Evolutionary conservation across 2,113 vertebrate species (phyloP).

Genomic region (Pseudonaja textilis): DNA sequence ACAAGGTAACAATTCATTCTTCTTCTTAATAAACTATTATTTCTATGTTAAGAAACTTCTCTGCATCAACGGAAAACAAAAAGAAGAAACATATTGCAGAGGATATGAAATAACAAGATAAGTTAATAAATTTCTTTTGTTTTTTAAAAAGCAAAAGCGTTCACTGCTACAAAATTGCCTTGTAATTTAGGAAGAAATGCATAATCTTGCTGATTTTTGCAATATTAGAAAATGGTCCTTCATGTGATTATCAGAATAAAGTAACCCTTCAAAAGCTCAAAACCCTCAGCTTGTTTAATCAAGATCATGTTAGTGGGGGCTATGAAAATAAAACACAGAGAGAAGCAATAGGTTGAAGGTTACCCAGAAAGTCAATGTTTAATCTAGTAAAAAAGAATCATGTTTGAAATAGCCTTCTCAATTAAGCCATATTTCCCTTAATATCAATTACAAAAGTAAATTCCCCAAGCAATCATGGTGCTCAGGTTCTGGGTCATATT

Average conservation of each 20-base stretch:
- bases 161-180: background rate
- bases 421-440: background rate
- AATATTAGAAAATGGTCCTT: background rate
- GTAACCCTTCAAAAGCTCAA: background rate
- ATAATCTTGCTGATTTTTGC: conserved; percentile 6
- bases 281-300: background rate
- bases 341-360: background rate
- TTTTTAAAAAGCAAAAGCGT: background rate
- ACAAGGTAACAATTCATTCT: background rate
- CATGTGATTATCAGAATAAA: conserved; percentile 1
- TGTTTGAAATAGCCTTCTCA: background rate
- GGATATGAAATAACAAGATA: background rate
- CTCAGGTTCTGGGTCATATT: background rate
- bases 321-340: background rate
- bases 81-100: too few species aligned
- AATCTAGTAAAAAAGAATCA: background rate
- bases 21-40: background rate
- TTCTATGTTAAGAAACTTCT: background rate
- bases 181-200: background rate
- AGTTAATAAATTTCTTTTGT: background rate
- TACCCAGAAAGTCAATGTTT: background rate
- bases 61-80: background rate
- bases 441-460: conserved; percentile 3
- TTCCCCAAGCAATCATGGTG: background rate
- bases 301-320: background rate